Base-by-base conservation (phyloP, 2,888 invertebrate genomes). In the Troides oblongomaculatus region DNA sequence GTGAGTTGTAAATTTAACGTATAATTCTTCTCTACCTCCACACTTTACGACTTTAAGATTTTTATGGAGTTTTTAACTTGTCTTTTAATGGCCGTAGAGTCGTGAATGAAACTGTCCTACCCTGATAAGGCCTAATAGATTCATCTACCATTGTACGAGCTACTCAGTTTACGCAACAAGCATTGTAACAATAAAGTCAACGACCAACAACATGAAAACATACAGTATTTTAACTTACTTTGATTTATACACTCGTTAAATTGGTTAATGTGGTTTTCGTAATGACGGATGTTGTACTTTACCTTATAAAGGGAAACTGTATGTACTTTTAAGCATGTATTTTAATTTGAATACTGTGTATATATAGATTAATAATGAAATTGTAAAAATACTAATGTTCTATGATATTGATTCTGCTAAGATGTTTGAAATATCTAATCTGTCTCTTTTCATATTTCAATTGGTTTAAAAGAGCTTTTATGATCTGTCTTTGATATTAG, bases 111-210 rank as follows among this genome's bases (percentile, higher is more conserved):
- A 61, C 43, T 23, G 64, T 53, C 43, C 43, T 2, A 43, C 36
- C 17, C 56, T 62, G 69, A 62, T 69, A 65, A 69, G 60, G 17
- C 56, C 58, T 65, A 57, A 69, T 62, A 65, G 61, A 65, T 39
- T 64, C 50, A 63, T 63, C 59, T 63, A 59, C 61, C 63, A 58
- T 68, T 63, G 25, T 63, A 21, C 14, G n/a, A 25, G 50, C 58
- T 63, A 59, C 63, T 68, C 30, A 58, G 21, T 50, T 68, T 63
- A 68, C 63, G 68, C 50, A 58, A 68, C 63, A 30, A 25, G 63
- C 59, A 57, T 23, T 46, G 58, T 68, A 63, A 63, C 23, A 61
- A 50, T 66, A 43, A 18, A 61, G 61, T n/a, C 50, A 56, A 61
- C 60, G 60, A 58, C 58, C 21, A 21, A 53, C 61, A 61, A 61